phyloP scores from a whole-genome alignment of 2,797 vertebrate genomes.

The Rachycentron canadum region DNA sequence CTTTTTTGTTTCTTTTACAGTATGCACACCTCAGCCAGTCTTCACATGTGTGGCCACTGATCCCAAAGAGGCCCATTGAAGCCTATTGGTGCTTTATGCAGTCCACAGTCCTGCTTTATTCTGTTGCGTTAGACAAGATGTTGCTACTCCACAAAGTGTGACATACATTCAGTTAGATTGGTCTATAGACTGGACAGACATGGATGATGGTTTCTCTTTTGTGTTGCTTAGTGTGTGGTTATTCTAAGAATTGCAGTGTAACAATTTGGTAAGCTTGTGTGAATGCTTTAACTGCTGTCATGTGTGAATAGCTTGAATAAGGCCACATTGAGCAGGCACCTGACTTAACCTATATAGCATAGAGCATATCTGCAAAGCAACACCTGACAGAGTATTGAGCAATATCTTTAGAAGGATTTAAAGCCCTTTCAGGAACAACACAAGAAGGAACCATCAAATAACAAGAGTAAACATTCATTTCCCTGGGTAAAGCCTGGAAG shows the following conservation, averaged over 20 bases:
- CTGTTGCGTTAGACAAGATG: constrained; percentile 15
- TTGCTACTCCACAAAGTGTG: constrained; percentile 10
- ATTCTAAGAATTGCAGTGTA: constrained; percentile 9
- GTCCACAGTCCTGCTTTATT: constrained; percentile 12
- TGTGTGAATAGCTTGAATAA: background rate
- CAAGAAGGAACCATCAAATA: constrained; percentile 51
- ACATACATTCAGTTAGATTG: constrained; percentile 3
- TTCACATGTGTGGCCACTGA: constrained; percentile 8
- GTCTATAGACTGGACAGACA: background rate
- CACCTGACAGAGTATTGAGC: constrained; percentile 12
- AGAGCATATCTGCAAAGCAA: background rate
- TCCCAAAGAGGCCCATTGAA: constrained; percentile 27
- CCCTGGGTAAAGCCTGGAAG: constrained; percentile 38
- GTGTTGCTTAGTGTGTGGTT: background rate
- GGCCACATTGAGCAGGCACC: constrained; percentile 6
- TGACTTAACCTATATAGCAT: background rate
- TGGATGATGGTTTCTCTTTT: constrained; percentile 16
- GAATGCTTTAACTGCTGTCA: background rate
- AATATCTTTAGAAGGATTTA: background rate
- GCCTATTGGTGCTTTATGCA: constrained; percentile 4
- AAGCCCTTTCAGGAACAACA: constrained; percentile 23
- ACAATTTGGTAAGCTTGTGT: constrained; percentile 1
- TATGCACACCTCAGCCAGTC: constrained; percentile 7
- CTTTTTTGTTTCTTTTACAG: constrained; percentile 44
- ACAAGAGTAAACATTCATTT: constrained; percentile 56